Conservation (phyloP, 2,113 vertebrate species). For the Melanerpes formicivorus region DNA sequence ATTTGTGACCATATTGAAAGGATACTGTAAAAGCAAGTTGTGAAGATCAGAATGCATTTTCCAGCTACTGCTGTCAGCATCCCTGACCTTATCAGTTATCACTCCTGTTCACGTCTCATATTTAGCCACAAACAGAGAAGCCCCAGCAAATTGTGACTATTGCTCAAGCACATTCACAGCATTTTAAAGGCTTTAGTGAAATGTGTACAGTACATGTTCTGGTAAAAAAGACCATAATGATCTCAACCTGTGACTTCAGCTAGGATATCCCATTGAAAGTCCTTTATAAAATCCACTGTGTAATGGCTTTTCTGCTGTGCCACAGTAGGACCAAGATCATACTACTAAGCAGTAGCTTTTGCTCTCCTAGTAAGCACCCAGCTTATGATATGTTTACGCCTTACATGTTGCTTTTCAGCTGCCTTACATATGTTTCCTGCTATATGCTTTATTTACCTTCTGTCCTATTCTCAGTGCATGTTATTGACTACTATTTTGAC, state of each 20-base stretch:
- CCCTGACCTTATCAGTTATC: neutral
- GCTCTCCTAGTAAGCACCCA: neutral
- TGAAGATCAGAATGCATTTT: neutral
- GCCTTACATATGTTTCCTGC: neutral
- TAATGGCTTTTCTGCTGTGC: neutral
- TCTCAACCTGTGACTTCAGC: neutral
- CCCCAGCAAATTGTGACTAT: neutral
- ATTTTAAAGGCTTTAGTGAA: conserved; percentile 7
- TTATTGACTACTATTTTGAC: neutral
- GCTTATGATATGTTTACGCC: rapidly evolving
- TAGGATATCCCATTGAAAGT: neutral
- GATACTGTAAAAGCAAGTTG: neutral
- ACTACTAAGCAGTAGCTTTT: neutral
- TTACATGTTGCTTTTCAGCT: neutral
- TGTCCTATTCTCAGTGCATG: neutral
- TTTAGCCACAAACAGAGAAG: conserved; percentile 3
- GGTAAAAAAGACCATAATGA: neutral
- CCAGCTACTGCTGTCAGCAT: neutral
- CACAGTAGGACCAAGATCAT: neutral
- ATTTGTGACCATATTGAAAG: conserved; percentile 1
- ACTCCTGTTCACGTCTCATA: neutral
- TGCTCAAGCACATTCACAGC: neutral
- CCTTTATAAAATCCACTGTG: neutral
- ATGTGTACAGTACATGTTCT: neutral
- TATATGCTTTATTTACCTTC: neutral